Base-by-base conservation (phyloP, 2,888 invertebrate species). In the Epirrhoe tristata region DNA sequence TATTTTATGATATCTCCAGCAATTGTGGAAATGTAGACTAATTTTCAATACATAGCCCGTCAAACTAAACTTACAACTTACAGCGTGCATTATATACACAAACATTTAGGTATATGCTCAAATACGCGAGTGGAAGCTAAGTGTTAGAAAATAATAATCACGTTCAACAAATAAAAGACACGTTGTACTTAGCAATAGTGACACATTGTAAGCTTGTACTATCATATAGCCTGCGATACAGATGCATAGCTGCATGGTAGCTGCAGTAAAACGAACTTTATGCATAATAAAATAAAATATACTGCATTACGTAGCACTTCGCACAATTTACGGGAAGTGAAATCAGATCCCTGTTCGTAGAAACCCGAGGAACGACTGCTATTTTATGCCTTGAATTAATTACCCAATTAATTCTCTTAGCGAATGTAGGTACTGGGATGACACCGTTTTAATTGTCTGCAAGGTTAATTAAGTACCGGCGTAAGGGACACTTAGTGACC, bases 251-350 rank as follows among this genome's bases (percentile, higher is more conserved):
- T 51, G 16, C 10, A 17, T 52, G 46, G 43, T 67, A 58, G 62
- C 55, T 67, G 66, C 73, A 64, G 71, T 74, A 77, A 80, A 75
- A 68, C 76, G 73, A 76, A 77, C 81, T 76, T 77, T 83, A 82
- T 78, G 58, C 16, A 63, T 55, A 60, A 54, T 50, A 58, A 31
- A 51, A 70, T 77, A 77, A 73, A 76, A 64, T 52, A 77, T 67
- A 59, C 60, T 65, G 73, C 75, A 75, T 70, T 71, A 63, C 67
- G 24, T 72, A 66, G 54, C 56, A 63, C 67, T 71, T 66, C 62
- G 59, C 65, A 74, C 66, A 77, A 74, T 81, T 82, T 84, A 81
- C 80, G 76, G 81, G 81, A 85, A 86, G 77, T 81, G 84, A 82
- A 83, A 86, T 82, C 75, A 72, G 79, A 82, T 78, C 75, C 76